Conservation (phyloP, 2,113 vertebrate species). For the Ctenodactylus gundi region DNA sequence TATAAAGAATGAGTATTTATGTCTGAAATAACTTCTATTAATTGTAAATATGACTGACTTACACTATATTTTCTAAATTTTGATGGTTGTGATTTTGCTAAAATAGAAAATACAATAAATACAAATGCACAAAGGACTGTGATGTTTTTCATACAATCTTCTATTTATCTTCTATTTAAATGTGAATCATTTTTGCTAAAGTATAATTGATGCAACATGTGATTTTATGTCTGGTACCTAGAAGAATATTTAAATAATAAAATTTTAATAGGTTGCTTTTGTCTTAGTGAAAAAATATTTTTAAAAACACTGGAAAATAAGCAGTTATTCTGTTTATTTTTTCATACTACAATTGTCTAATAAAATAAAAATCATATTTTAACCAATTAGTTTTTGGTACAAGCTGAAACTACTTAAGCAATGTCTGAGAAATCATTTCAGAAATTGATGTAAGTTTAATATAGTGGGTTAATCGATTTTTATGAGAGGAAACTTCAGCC, state of each 20-base stretch:
- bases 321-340: neutral
- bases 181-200: neutral
- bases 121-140: neutral
- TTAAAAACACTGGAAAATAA: neutral
- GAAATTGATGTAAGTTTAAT: neutral
- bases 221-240: neutral
- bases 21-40: neutral
- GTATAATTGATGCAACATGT: too few species aligned
- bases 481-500: rapidly evolving
- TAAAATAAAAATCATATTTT: neutral
- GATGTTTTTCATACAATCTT: neutral
- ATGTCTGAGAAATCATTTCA: too few species aligned
- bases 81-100: neutral
- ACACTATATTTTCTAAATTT: neutral
- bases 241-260: neutral
- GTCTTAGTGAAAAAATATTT: neutral
- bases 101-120: neutral
- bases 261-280: neutral
- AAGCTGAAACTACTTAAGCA: neutral
- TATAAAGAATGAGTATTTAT: neutral
- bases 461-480: neutral
- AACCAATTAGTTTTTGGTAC: neutral
- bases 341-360: neutral
- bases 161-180: neutral
- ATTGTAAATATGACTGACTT: neutral